Base-by-base conservation (phyloP, 2,113 vertebrate species). In the Pristiophorus japonicus region DNA sequence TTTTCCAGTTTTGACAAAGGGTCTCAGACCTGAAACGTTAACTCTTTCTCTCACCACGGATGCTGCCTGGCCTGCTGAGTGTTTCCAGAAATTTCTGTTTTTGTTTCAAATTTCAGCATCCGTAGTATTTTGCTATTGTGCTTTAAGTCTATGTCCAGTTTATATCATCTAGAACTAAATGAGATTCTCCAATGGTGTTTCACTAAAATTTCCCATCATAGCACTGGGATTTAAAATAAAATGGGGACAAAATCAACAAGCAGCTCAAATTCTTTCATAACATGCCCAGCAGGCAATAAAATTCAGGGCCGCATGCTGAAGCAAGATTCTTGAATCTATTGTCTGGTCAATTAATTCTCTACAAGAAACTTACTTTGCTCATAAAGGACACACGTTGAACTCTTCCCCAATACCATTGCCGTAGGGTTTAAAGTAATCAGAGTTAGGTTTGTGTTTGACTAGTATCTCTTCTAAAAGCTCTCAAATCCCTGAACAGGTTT, bases 401-500 rank as follows among this genome's bases (percentile, higher is more conserved):
- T 38, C 34, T 92, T 92, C 16, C n/a, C 88, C 30, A 81, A 16
- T 34, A 90, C 11, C 87, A 59, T 30, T 45, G 93, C 24, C 11
- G 22, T 30, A 30, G 5, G 24, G 30, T 66, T 70, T 27, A 94
- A 88, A 66, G 11, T 45, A 27, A 67, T 27, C 2, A 4, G 20
- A 27, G 59, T 30, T 70, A 30, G 92, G 12, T 6, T 24, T 66
- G 47, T 11, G 65, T 67, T 94, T 94, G 20, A 73, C 18, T 70
- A 30, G 66, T 70, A 67, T 38, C 45, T 47, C 66, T 70, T 70
- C 42, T 0, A 47, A 34, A 24, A 47, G 14, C 59, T 95, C 95
- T 95, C 95, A 78, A 96, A 1, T 95, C 95, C 34, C 75, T 91
- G 94, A 96, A 97, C 97, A 96, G 96, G 97, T 97, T 98, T 98